Evolutionary conservation across 64 coral and sea anemone species (phyloP).

Genomic region (Stichodactyla helianthus): DNA sequence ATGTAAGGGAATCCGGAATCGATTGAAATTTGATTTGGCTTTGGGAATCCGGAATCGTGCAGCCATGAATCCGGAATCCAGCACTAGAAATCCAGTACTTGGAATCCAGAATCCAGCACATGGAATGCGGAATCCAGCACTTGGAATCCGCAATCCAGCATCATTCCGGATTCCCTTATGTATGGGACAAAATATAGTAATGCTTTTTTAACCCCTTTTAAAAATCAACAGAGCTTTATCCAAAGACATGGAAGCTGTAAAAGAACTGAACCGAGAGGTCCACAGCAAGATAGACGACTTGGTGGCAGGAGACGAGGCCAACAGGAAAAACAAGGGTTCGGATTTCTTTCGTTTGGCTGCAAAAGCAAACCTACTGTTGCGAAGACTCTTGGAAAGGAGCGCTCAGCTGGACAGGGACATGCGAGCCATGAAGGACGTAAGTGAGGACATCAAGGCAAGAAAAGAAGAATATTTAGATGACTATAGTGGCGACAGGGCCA

Average conservation of each 20-base stretch:
- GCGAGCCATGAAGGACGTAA: constrained; percentile 54
- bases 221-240: constrained; percentile 49
- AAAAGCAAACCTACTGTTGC: constrained; percentile 48
- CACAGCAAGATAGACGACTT: constrained; percentile 49
- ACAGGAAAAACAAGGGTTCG: constrained; percentile 21
- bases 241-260: constrained; percentile 55
- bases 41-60: too few relatives aligned
- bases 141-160: too few relatives aligned
- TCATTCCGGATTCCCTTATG: too few relatives aligned
- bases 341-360: constrained; percentile 48
- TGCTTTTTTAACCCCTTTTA: background rate
- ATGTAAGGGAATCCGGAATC: too few relatives aligned
- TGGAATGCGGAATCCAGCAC: too few relatives aligned
- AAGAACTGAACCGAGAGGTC: constrained; percentile 63
- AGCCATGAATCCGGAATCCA: too few relatives aligned
- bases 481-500: background rate
- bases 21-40: too few relatives aligned
- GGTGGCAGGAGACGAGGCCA: constrained; percentile 2
- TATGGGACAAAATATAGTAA: too few relatives aligned
- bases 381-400: constrained; percentile 49
- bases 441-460: constrained; percentile 21
- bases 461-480: constrained; percentile 2
- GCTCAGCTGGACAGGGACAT: constrained; percentile 75
- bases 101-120: too few relatives aligned
- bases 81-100: too few relatives aligned